These are phyloP conservation scores for Pyrgus malvae DNA, from an alignment of 2,888 invertebrate genomes.

Conservation along the genomic window DNA sequence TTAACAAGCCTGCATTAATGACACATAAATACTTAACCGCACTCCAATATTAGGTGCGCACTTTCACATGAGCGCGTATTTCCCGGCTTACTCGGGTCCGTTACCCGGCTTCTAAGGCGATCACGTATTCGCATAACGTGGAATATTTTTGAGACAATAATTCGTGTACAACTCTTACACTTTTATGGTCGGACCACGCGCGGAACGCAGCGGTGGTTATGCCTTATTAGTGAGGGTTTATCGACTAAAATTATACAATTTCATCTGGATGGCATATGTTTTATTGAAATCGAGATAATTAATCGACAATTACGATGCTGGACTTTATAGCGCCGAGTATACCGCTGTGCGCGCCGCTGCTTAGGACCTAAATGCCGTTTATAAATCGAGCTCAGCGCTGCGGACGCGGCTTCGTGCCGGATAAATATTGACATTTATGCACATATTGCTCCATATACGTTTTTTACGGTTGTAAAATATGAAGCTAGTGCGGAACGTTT, in stretches of 20 bases:
- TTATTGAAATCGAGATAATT: constrained; percentile 78
- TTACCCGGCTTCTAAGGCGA: constrained; percentile 38
- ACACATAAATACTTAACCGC: constrained; percentile 63
- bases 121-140: constrained; percentile 54
- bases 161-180: constrained; percentile 53
- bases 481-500: constrained; percentile 65
- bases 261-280: constrained; percentile 73
- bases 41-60: constrained; percentile 38
- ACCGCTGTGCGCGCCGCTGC: constrained; percentile 70
- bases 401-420: constrained; percentile 44
- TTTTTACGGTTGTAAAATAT: constrained; percentile 79
- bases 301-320: constrained; percentile 80
- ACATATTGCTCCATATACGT: constrained; percentile 81
- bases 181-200: constrained; percentile 57
- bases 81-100: constrained; percentile 40
- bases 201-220: constrained; percentile 58
- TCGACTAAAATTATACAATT: constrained; percentile 73
- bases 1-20: constrained; percentile 76
- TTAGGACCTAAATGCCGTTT: constrained; percentile 60
- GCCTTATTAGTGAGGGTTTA: constrained; percentile 71
- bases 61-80: constrained; percentile 51
- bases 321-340: constrained; percentile 66
- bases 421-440: constrained; percentile 80
- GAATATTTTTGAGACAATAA: constrained; percentile 54
- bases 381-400: constrained; percentile 60